Conservation (phyloP, 2,888 invertebrate genomes). For the Himalopsyche kuldschensis region DNA sequence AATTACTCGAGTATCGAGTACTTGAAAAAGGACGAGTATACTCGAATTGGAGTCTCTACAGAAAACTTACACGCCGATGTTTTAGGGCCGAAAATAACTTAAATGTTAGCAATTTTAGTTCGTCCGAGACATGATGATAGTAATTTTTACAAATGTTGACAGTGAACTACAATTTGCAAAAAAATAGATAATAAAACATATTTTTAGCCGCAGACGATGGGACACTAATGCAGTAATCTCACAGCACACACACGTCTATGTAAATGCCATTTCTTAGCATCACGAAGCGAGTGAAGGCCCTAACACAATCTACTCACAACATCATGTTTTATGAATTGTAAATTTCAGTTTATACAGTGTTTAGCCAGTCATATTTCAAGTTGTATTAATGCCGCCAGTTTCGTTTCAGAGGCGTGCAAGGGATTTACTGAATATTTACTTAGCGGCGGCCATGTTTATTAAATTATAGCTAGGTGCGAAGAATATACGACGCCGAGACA, state of each 20-base stretch:
- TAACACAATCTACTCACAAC: conserved; percentile 42
- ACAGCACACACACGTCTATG: not conserved
- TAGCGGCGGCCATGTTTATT: not conserved
- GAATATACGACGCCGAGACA: not conserved
- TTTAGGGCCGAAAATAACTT: too few relatives aligned
- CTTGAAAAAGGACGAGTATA: too few relatives aligned
- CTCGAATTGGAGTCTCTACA: too few relatives aligned
- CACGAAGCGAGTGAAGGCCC: not conserved
- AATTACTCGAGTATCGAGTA: too few relatives aligned
- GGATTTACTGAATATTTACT: conserved; percentile 8
- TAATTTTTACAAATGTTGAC: too few relatives aligned
- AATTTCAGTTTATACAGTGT: conserved; percentile 51
- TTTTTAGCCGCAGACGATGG: not conserved
- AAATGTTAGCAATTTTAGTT: too few relatives aligned
- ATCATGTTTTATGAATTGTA: conserved; percentile 60
- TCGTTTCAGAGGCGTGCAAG: conserved; percentile 47
- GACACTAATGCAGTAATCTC: not conserved
- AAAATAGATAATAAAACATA: too few relatives aligned
- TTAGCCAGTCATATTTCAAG: conserved; percentile 50
- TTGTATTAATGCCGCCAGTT: conserved; percentile 46
- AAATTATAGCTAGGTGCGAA: not conserved
- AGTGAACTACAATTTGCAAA: too few relatives aligned
- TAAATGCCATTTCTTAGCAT: not conserved
- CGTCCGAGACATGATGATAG: too few relatives aligned
- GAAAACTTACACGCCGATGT: too few relatives aligned